Evolutionary conservation across 1,140 invertebrate species (phyloP).

Genomic region (Idris sp.): DNA sequence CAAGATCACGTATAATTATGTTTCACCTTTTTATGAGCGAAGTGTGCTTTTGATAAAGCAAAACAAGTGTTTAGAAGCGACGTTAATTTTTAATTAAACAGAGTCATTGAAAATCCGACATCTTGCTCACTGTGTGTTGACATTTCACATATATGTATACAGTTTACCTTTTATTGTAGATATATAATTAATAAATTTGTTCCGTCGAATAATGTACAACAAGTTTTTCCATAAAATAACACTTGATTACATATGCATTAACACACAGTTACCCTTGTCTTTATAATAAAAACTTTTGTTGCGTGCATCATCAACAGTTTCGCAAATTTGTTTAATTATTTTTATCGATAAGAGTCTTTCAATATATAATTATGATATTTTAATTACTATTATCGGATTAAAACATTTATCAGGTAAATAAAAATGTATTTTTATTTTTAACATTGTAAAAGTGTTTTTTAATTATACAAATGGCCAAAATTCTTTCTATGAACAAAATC

Average conservation of each 20-base stretch:
- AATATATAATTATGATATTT: too few relatives aligned
- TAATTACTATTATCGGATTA: too few relatives aligned
- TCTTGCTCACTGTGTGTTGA: constrained; percentile 23
- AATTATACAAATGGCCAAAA: too few relatives aligned
- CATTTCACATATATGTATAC: constrained; percentile 10
- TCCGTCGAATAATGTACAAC: background rate
- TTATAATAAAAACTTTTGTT: too few relatives aligned
- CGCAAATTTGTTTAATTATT: too few relatives aligned
- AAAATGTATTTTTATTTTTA: too few relatives aligned
- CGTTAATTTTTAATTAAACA: constrained; percentile 48
- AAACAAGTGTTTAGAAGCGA: constrained; percentile 10
- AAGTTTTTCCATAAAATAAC: constrained; percentile 17
- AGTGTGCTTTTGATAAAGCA: constrained; percentile 16
- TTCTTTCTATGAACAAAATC: too few relatives aligned
- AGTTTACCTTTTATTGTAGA: constrained; percentile 2
- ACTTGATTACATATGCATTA: constrained; percentile 25
- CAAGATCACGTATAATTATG: constrained; percentile 2
- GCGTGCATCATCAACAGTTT: too few relatives aligned
- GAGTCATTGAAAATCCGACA: constrained; percentile 20
- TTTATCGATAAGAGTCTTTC: too few relatives aligned
- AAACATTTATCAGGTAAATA: too few relatives aligned
- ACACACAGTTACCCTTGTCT: too few relatives aligned
- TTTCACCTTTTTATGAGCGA: constrained; percentile 8
- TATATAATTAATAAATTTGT: constrained; percentile 28
- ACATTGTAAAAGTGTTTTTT: too few relatives aligned